Evolutionary conservation across 1,140 invertebrate genomes (phyloP).

Genomic region (Drosophila auraria): DNA sequence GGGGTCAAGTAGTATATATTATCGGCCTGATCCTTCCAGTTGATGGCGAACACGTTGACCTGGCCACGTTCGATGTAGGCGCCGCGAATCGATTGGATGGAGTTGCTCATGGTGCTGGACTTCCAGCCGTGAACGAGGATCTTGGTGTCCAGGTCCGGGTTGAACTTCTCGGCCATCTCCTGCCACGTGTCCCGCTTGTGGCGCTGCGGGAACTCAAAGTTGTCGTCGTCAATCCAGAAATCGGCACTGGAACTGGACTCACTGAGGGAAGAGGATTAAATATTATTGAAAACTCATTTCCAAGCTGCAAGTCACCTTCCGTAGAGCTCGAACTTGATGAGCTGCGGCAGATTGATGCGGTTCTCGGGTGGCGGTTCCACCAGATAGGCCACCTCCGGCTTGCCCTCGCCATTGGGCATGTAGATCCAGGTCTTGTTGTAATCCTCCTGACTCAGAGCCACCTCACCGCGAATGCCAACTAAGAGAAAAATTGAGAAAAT

Average conservation of each 20-base stretch:
- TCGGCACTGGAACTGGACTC: constrained; percentile 50
- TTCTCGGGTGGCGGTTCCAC: constrained; percentile 74
- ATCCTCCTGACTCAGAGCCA: constrained; percentile 77
- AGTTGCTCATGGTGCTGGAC: constrained; percentile 78
- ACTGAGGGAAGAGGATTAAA: constrained; percentile 34
- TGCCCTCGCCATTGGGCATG: constrained; percentile 88
- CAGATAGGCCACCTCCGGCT: constrained; percentile 86
- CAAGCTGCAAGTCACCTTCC: constrained; percentile 52
- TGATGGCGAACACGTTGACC: constrained; percentile 89
- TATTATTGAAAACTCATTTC: constrained; percentile 2
- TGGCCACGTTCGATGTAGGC: constrained; percentile 86
- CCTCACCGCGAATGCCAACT: constrained; percentile 75
- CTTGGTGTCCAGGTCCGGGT: constrained; percentile 64
- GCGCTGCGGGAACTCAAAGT: constrained; percentile 74
- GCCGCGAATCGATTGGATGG: constrained; percentile 85
- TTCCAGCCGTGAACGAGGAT: constrained; percentile 73
- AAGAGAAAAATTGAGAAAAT: neutral
- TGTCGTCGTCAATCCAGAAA: constrained; percentile 70
- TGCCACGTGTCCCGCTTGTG: constrained; percentile 81
- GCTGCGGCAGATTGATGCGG: constrained; percentile 58
- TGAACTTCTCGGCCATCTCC: constrained; percentile 78
- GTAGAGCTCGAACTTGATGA: constrained; percentile 85
- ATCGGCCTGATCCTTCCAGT: constrained; percentile 88
- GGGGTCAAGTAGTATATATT: constrained; percentile 89
- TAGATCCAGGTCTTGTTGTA: constrained; percentile 89